Evolutionary conservation across 2,888 invertebrate genomes (phyloP).

Genomic region (Loripinus fragilis): DNA sequence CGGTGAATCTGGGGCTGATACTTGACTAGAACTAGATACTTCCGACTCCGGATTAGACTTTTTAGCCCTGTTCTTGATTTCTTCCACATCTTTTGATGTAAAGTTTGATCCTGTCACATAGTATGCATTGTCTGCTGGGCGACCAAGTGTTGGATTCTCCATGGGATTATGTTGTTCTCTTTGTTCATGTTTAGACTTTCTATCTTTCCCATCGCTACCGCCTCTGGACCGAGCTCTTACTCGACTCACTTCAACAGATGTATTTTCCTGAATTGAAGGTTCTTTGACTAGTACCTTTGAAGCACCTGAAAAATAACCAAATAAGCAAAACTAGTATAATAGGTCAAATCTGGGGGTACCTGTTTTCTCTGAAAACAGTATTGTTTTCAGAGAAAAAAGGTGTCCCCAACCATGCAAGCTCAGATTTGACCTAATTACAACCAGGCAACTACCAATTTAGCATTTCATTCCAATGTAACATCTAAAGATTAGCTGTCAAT

Average conservation of each 20-base stretch:
- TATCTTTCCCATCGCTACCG: neutral
- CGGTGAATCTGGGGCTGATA: slow-evolving; percentile 74
- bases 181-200: neutral
- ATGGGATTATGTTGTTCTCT: slow-evolving; percentile 42
- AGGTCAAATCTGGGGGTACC: no score
- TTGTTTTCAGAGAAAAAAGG: no score
- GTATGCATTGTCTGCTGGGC: slow-evolving; percentile 43
- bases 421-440: no score
- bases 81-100: slow-evolving; percentile 70
- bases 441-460: no score
- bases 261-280: slow-evolving; percentile 2
- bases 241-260: slow-evolving; percentile 35
- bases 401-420: no score
- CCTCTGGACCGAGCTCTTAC: slow-evolving; percentile 37
- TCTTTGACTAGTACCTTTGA: neutral
- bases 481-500: no score
- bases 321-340: neutral
- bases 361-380: no score
- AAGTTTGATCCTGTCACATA: slow-evolving; percentile 60
- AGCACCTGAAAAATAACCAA: neutral
- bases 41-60: slow-evolving; percentile 53
- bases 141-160: slow-evolving; percentile 48
- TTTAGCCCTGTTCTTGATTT: slow-evolving; percentile 57
- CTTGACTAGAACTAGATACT: slow-evolving; percentile 72
- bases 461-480: no score